A percentile compares a stretch with the other conserved stretches of the same genome.
phyloP scores from a whole-genome alignment of 2,888 invertebrate species.

The Drosophila atripex region DNA sequence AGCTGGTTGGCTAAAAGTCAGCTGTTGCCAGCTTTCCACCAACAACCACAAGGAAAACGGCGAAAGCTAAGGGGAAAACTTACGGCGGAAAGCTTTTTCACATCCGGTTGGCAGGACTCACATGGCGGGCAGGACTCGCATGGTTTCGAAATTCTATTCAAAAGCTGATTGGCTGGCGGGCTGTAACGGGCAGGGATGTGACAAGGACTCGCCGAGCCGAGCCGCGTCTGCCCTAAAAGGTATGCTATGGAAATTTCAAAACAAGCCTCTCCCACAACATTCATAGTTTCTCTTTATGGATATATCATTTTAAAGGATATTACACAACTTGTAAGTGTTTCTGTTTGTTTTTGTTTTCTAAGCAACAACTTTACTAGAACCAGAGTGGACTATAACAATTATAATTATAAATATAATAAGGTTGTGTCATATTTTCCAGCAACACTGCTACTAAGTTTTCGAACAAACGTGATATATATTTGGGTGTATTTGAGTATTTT shows the following conservation, averaged over 20 bases:
- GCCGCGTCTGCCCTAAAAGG: background rate
- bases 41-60: background rate
- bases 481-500: too few species aligned
- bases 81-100: background rate
- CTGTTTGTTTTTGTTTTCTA: too few species aligned
- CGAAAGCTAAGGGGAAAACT: background rate
- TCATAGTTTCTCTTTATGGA: too few species aligned
- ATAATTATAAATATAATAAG: too few species aligned
- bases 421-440: too few species aligned
- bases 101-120: slow-evolving; percentile 15
- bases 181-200: background rate
- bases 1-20: slow-evolving; percentile 20
- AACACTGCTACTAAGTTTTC: too few species aligned
- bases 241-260: background rate
- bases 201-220: too few species aligned
- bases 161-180: background rate
- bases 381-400: too few species aligned
- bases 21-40: slow-evolving; percentile 37
- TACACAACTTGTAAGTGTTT: too few species aligned
- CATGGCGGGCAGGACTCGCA: background rate
- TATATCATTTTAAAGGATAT: too few species aligned
- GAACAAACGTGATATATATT: too few species aligned
- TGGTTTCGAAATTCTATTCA: background rate
- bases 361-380: too few species aligned
- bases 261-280: background rate